Base-by-base conservation (phyloP, 2,113 vertebrate species). In the Empidonax alnorum region DNA sequence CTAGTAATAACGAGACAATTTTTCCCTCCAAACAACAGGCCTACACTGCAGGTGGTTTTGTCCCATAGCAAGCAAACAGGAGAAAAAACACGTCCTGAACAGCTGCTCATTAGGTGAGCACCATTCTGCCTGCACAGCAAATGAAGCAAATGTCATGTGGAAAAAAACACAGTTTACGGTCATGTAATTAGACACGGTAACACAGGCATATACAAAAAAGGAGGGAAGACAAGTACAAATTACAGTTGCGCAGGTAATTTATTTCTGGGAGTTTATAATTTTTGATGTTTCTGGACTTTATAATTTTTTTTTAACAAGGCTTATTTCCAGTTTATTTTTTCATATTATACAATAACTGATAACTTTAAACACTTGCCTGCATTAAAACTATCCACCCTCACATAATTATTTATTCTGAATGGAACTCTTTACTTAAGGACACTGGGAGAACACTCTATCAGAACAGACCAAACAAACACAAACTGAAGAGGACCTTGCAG, bases 41-140 rank as follows among this genome's bases (percentile, higher is more conserved):
- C 50, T 71, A 10, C 16, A 3, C 63, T 93, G 90, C 89, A 89
- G 95, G 94, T 93, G 68, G 67, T 55, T 94, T 74, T 84, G 65
- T 91, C 90, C 92, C 85, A 78, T 41, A 67, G 84, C 2, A 22
- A 90, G 90, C 68, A 86, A 88, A 73, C 33, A 84, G 67, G 55
- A 74, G 47, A 67, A 76, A 89, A 61, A 61, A 24, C 65, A 52
- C 17, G 5, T 84, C 83, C 88, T 30, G 47, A 94, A 72, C 95
- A 97, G 93, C 94, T 96, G 94, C 69, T 91, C 88, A 93, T 96
- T 94, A 96, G 76, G 75, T 88, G 76, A 95, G 79, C 35, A 74
- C 52, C 23, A 35, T 80, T 84, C 83, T 86, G 68, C 65, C 44
- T 84, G 68, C 77, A 90, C 76, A 84, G 68, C 61, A 94, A 92